These are phyloP conservation scores for Trogon melanurus DNA, from an alignment of 2,113 vertebrate species.

Conservation along the genomic window DNA sequence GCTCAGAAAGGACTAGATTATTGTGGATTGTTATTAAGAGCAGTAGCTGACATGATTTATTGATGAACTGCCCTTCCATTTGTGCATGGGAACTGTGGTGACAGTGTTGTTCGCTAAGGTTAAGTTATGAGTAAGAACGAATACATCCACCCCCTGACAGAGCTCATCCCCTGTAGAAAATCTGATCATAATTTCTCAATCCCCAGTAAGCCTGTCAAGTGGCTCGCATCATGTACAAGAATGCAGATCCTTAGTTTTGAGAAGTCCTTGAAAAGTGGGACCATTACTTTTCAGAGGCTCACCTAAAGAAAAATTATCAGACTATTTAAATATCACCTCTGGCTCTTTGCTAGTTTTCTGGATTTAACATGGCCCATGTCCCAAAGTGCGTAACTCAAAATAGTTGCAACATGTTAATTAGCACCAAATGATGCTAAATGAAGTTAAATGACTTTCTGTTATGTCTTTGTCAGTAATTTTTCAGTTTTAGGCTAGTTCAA, in stretches of 20 bases:
- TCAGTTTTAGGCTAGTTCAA: neutral
- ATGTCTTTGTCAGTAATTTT: neutral
- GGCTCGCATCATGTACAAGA: neutral
- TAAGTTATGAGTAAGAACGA: neutral
- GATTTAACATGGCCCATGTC: neutral
- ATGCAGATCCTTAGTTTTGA: neutral
- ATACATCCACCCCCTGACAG: neutral
- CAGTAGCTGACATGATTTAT: neutral
- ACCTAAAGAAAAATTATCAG: neutral
- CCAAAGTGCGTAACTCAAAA: neutral
- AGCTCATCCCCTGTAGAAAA: neutral
- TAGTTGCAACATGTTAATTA: neutral
- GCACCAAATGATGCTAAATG: neutral
- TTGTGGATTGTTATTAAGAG: neutral
- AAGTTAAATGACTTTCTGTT: neutral
- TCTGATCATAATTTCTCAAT: neutral
- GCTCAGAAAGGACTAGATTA: neutral
- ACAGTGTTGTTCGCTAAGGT: neutral
- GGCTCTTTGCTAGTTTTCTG: neutral
- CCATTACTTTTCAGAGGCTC: neutral
- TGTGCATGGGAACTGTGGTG: neutral
- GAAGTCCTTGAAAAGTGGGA: neutral
- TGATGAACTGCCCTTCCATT: neutral
- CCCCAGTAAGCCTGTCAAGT: neutral
- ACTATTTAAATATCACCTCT: neutral